These are phyloP conservation scores for Heliconius eleuchia DNA, from an alignment of 1,140 invertebrate species.

Conservation along the genomic window DNA sequence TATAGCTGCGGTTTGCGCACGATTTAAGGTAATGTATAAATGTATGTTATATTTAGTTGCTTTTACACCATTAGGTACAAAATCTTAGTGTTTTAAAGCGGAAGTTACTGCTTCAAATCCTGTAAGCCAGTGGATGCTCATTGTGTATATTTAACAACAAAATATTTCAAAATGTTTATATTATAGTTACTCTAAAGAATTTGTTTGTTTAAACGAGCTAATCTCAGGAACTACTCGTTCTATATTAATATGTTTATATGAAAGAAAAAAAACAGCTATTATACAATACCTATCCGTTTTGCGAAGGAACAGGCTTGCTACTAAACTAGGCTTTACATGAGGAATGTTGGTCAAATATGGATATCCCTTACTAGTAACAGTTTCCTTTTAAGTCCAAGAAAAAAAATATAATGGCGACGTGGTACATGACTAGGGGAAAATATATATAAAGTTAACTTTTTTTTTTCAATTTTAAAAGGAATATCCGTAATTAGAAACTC, in stretches of 20 bases:
- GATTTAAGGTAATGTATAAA: constrained; percentile 9
- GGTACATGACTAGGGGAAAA: not conserved
- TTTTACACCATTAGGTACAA: not conserved
- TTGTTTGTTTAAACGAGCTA: too few species aligned
- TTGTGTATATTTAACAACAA: too few species aligned
- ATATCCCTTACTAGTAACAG: not conserved
- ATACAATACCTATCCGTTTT: not conserved
- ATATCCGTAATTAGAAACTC: too few species aligned
- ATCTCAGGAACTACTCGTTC: too few species aligned
- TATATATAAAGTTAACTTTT: too few species aligned
- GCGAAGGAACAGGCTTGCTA: not conserved
- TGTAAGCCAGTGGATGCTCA: too few species aligned
- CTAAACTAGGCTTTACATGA: not conserved
- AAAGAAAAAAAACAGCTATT: not conserved
- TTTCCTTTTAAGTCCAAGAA: constrained; percentile 3
- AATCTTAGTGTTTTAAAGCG: not conserved
- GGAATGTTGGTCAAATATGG: not conserved
- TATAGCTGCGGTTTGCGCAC: constrained; percentile 9
- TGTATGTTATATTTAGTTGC: constrained; percentile 2
- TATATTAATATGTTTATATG: not conserved
- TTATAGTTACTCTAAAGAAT: too few species aligned
- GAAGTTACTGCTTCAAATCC: not conserved
- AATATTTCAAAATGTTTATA: too few species aligned
- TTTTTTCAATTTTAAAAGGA: too few species aligned
- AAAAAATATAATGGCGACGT: not conserved